phyloP scores from a whole-genome alignment of 2,888 invertebrate genomes.

The Chrysodeixis includens region DNA sequence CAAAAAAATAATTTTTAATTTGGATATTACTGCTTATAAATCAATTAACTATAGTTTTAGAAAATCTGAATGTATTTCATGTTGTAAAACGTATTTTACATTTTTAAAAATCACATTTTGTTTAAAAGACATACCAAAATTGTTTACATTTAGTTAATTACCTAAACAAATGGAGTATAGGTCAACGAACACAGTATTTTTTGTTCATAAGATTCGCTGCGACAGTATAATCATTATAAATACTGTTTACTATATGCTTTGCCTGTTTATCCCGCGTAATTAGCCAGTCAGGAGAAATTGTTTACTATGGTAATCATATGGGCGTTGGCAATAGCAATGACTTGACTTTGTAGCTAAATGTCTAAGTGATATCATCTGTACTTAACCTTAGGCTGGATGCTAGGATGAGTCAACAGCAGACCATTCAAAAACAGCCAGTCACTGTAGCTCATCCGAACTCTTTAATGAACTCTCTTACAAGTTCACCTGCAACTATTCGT shows the following conservation, averaged over 20 bases:
- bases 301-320: constrained; percentile 14
- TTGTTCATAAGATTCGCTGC: constrained; percentile 7
- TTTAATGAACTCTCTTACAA: constrained; percentile 3
- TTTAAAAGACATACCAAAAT: too few relatives aligned
- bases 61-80: too few relatives aligned
- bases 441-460: background rate
- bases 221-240: constrained; percentile 9
- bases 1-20: too few relatives aligned
- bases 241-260: constrained; percentile 10
- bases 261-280: constrained; percentile 13
- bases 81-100: too few relatives aligned
- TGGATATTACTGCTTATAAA: too few relatives aligned
- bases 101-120: too few relatives aligned
- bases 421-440: background rate
- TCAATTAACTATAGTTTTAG: too few relatives aligned
- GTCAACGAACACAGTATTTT: too few relatives aligned
- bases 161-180: too few relatives aligned
- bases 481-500: background rate
- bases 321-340: background rate
- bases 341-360: background rate
- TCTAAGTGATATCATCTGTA: background rate
- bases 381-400: background rate
- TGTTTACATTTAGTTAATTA: too few relatives aligned
- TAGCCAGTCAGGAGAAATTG: background rate
- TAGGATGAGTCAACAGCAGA: background rate